Percentiles rank a stretch among this genome's conserved stretches.
These are phyloP conservation scores for Blera fallax DNA, from an alignment of 2,888 invertebrate species.

Conservation along the genomic window DNA sequence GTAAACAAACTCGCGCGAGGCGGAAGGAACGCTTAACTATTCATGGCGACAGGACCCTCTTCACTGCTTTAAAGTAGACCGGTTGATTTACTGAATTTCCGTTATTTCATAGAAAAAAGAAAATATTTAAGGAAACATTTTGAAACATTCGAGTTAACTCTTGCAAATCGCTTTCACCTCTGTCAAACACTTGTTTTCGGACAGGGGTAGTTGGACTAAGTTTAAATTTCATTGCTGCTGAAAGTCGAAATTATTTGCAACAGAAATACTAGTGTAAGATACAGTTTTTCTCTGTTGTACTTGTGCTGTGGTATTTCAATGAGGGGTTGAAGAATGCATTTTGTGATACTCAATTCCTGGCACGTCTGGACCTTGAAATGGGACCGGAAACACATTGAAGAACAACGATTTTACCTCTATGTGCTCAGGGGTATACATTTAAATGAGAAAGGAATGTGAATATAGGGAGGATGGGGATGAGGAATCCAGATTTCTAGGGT, in stretches of 20 bases:
- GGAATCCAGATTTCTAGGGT: too few species aligned
- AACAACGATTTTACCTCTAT: constrained; percentile 8
- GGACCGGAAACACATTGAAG: constrained; percentile 47
- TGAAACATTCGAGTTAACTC: constrained; percentile 34
- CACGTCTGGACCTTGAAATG: constrained; percentile 66
- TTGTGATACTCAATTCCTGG: constrained; percentile 49
- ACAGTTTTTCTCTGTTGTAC: constrained; percentile 41
- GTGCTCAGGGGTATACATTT: neutral
- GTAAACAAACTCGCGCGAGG: constrained; percentile 58
- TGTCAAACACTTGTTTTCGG: constrained; percentile 28
- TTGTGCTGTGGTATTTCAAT: constrained; percentile 17
- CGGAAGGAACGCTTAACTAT: constrained; percentile 59
- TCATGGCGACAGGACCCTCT: constrained; percentile 49
- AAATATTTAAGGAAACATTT: constrained; percentile 16
- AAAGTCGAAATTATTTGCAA: constrained; percentile 13
- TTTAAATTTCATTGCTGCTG: constrained; percentile 51
- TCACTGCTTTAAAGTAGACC: constrained; percentile 34
- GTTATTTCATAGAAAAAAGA: neutral
- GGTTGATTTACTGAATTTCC: constrained; percentile 51
- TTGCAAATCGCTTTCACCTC: constrained; percentile 28
- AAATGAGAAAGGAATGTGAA: constrained; percentile 15
- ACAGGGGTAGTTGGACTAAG: constrained; percentile 39
- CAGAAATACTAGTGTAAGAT: constrained; percentile 26
- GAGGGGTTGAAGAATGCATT: constrained; percentile 13
- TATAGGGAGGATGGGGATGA: neutral